These are phyloP conservation scores for Bungarus multicinctus DNA, from an alignment of 2,113 vertebrate species.

Conservation along the genomic window DNA sequence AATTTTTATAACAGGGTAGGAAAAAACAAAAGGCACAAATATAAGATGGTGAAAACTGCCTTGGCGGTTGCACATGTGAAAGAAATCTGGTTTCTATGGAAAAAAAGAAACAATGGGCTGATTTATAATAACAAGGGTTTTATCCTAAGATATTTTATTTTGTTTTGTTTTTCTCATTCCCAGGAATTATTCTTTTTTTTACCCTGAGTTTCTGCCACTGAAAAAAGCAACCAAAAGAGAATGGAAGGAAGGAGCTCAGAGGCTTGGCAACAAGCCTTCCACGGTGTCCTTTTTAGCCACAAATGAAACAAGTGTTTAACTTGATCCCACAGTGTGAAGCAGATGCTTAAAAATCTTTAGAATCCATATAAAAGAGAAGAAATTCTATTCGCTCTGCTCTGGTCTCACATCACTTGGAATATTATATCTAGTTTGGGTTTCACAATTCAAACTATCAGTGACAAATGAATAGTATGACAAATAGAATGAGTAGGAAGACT, in stretches of 20 bases:
- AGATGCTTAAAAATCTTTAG: background rate
- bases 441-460: background rate
- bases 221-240: background rate
- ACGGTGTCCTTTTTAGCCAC: background rate
- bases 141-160: background rate
- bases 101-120: background rate
- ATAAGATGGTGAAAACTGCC: background rate
- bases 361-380: background rate
- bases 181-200: background rate
- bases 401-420: background rate
- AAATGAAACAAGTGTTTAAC: background rate
- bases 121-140: background rate
- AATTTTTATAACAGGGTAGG: background rate
- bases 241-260: background rate
- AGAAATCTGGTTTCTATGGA: background rate
- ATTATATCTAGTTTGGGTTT: background rate
- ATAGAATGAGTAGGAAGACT: background rate
- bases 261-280: too few species aligned
- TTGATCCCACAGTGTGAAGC: background rate
- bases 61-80: background rate
- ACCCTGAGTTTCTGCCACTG: background rate
- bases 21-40: background rate
- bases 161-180: background rate
- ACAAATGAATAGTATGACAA: background rate
- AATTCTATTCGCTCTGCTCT: background rate